Evolutionary conservation across 2,888 invertebrate genomes (phyloP).

Genomic region (Polyommatus iphigenia): DNA sequence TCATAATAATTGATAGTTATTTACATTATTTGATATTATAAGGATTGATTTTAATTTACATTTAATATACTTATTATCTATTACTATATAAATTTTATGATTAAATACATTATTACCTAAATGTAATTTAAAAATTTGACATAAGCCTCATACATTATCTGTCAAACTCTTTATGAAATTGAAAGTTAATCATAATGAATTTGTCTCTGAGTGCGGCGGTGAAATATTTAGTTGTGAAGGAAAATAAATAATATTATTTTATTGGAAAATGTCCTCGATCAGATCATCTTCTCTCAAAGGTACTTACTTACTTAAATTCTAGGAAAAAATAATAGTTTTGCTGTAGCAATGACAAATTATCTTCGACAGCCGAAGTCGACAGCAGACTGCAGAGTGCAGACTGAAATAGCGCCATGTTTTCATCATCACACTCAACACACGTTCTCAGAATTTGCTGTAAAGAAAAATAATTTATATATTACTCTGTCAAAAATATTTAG

Average conservation of each 20-base stretch:
- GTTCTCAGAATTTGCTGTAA: neutral
- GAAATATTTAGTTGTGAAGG: neutral
- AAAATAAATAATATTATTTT: neutral
- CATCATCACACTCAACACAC: neutral
- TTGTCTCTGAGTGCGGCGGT: too few relatives aligned
- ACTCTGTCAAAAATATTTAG: neutral
- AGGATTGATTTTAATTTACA: too few relatives aligned
- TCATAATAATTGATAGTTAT: too few relatives aligned
- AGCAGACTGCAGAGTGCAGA: neutral
- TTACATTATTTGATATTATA: too few relatives aligned
- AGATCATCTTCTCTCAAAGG: neutral
- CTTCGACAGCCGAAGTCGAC: neutral
- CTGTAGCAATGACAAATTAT: neutral
- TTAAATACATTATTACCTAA: too few relatives aligned
- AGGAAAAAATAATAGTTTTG: neutral
- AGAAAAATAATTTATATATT: neutral
- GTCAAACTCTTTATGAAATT: too few relatives aligned
- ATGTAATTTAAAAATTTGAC: too few relatives aligned
- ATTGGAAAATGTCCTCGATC: neutral
- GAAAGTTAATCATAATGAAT: too few relatives aligned
- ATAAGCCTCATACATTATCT: too few relatives aligned
- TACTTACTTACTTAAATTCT: neutral
- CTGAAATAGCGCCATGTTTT: conserved; percentile 6
- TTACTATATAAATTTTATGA: too few relatives aligned
- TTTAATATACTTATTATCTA: too few relatives aligned